Evolutionary conservation across 2,797 vertebrate genomes (phyloP).

Genomic region (Danionella dracula): DNA sequence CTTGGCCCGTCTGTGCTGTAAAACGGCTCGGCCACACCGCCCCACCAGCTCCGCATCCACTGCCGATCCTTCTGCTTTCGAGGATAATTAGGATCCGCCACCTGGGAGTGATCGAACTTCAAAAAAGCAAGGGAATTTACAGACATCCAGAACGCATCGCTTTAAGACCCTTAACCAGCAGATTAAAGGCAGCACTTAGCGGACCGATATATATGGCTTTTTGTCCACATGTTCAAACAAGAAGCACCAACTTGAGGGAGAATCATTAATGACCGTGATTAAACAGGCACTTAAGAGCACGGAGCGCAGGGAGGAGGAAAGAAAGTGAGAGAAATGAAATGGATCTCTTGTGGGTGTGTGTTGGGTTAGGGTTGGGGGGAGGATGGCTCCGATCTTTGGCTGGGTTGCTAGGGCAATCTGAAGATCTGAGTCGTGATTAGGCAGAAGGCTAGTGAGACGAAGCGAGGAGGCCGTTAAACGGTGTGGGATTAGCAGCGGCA

Average conservation of each 20-base stretch:
- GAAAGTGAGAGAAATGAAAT: conserved; percentile 1
- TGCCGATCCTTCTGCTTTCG: conserved; percentile 41
- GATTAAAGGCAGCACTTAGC: conserved; percentile 50
- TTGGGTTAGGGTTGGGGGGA: conserved; percentile 48
- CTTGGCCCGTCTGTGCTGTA: conserved; percentile 36
- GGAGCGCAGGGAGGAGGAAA: background rate
- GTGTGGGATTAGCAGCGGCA: conserved; percentile 69
- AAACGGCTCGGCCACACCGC: conserved; percentile 24
- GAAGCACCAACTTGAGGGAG: conserved; percentile 37
- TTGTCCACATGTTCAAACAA: conserved; percentile 35
- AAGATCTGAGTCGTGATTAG: conserved; percentile 70
- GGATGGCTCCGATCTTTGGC: conserved; percentile 49
- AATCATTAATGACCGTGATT: conserved; percentile 48
- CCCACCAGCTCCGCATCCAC: conserved; percentile 18
- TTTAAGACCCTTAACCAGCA: conserved; percentile 41
- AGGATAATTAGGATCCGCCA: conserved; percentile 52
- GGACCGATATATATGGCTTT: conserved; percentile 32
- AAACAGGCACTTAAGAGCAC: conserved; percentile 36
- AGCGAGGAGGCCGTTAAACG: conserved; percentile 60
- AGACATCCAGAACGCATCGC: conserved; percentile 31
- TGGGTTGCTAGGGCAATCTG: conserved; percentile 63
- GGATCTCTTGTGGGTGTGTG: conserved; percentile 18
- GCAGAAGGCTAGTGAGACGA: conserved; percentile 51
- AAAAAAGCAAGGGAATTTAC: conserved; percentile 46
- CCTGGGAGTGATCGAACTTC: conserved; percentile 48